Conservation (phyloP, 2,888 invertebrate species). For the Spisula solida region DNA sequence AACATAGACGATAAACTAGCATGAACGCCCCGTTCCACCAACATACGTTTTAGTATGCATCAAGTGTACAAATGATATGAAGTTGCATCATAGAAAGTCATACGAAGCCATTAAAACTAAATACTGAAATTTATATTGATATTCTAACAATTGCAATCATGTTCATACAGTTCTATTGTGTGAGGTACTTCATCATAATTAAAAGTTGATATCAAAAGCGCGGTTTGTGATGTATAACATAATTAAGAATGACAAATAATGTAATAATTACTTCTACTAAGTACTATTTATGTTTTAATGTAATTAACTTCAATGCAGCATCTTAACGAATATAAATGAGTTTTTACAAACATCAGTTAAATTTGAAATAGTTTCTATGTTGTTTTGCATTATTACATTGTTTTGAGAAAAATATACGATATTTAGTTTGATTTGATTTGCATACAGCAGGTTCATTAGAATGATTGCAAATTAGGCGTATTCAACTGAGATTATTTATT, state of each 20-base stretch:
- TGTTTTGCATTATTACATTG: background rate
- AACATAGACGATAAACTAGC: no score
- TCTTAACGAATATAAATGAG: conserved; percentile 9
- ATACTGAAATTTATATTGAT: background rate
- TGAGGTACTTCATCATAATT: conserved; percentile 35
- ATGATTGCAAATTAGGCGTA: no score
- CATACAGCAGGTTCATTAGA: no score
- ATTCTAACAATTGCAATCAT: background rate
- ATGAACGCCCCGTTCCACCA: no score
- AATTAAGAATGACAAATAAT: conserved; percentile 27
- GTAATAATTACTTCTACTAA: conserved; percentile 15
- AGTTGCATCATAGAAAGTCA: background rate
- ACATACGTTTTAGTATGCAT: no score
- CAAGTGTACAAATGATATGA: no score
- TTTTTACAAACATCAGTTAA: background rate
- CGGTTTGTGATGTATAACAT: conserved; percentile 41
- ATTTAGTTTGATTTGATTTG: no score
- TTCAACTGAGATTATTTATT: no score
- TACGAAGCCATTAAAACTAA: background rate
- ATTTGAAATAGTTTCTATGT: background rate
- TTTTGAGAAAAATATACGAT: no score
- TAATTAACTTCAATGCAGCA: conserved; percentile 14
- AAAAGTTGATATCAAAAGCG: conserved; percentile 52
- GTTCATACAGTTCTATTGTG: background rate
- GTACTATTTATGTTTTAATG: conserved; percentile 7